phyloP scores from a whole-genome alignment of 2,888 invertebrate species.

The Athalia rosae region DNA sequence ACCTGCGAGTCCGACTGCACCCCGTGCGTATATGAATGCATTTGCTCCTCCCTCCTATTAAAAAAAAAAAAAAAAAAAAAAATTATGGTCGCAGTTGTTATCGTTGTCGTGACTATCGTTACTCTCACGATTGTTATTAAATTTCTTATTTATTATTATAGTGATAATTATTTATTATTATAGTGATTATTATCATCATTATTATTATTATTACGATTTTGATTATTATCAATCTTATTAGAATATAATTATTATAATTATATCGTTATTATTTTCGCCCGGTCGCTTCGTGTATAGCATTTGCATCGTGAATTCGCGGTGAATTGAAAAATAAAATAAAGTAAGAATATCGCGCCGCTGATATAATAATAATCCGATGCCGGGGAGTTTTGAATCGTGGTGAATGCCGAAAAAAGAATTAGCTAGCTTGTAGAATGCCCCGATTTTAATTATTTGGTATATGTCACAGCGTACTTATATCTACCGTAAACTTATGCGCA shows the following conservation, averaged over 20 bases:
- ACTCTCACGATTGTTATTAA: constrained; percentile 37
- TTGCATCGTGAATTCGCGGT: constrained; percentile 19
- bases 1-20: too few species aligned
- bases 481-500: background rate
- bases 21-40: too few species aligned
- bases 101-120: background rate
- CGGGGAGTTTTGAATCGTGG: background rate
- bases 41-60: too few species aligned
- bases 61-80: too few species aligned
- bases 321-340: constrained; percentile 14
- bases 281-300: background rate
- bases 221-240: background rate
- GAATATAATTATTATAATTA: constrained; percentile 3
- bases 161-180: constrained; percentile 54
- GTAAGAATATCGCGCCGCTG: background rate
- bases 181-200: constrained; percentile 55
- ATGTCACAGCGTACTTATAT: background rate
- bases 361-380: constrained; percentile 8
- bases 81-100: background rate
- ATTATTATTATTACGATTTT: background rate
- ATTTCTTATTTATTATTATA: constrained; percentile 58
- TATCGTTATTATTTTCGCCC: constrained; percentile 19
- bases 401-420: constrained; percentile 1
- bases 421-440: constrained; percentile 8
- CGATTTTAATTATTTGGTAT: constrained; percentile 17